A percentile compares a stretch with the other conserved stretches of the same genome.
Evolutionary conservation across 2,888 invertebrate genomes (phyloP).

Genomic region (Lasioglossum figueresi): DNA sequence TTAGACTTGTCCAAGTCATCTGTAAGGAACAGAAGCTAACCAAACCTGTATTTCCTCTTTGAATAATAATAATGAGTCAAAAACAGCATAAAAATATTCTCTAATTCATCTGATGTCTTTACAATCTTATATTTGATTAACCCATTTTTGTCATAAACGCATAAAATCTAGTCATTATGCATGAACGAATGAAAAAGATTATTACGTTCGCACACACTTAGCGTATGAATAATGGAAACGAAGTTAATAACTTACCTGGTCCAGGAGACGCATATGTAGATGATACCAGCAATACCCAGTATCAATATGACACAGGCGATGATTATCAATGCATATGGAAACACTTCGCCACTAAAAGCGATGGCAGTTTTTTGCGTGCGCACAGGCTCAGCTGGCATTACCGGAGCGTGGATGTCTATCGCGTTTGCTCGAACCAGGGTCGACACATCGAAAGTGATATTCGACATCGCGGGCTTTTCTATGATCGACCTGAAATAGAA

Average conservation of each 20-base stretch:
- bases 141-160: background rate
- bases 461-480: slow-evolving; percentile 87
- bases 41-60: background rate
- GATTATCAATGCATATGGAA: slow-evolving; percentile 95
- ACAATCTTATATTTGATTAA: background rate
- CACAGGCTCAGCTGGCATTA: slow-evolving; percentile 84
- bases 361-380: slow-evolving; percentile 85
- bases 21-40: too few relatives aligned
- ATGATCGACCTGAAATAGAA: slow-evolving; percentile 85
- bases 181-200: background rate
- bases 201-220: background rate
- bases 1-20: too few relatives aligned
- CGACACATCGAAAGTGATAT: slow-evolving; percentile 89
- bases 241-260: slow-evolving; percentile 88
- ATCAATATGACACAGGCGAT: slow-evolving; percentile 95
- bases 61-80: background rate
- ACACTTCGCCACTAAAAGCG: slow-evolving; percentile 88
- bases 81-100: background rate
- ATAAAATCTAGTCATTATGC: background rate
- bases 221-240: background rate
- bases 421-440: slow-evolving; percentile 89
- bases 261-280: slow-evolving; percentile 97
- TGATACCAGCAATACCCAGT: slow-evolving; percentile 93
- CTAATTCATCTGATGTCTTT: background rate
- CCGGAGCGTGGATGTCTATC: slow-evolving; percentile 88